Base-by-base conservation (phyloP, 2,113 vertebrate species). In the Ahaetulla prasina region DNA sequence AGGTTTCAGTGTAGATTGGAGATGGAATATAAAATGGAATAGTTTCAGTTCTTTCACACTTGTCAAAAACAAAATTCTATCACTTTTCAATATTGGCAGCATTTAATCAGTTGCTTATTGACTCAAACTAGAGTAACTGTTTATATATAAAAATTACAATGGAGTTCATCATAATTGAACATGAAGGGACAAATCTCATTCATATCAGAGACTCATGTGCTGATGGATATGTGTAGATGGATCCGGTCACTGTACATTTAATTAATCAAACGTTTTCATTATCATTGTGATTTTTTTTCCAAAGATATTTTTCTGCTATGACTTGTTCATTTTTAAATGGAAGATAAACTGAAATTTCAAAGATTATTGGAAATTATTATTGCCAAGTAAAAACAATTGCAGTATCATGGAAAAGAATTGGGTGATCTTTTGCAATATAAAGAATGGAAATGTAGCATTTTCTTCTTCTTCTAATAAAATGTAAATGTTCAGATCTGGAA, bases 321-420 rank as follows among this genome's bases (percentile, higher is more conserved):
- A 90, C 94, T 47, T 87, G 23, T 80, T 11, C 85, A 3, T 12
- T 92, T 93, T 93, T 94, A 92, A 96, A 94, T 55, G 43, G 12
- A n/a, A 45, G 10, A 47, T 88, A 23, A 30, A 49, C 30, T 87
- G 45, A 39, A 43, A 53, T 30, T 27, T 50, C 85, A 87, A n/a
- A 80, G 7, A 20, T 80, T 20, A 39, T 39, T 80, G 68, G 18
- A 80, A 39, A 80, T 80, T 80, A 39, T 22, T 39, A 80, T 39
- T 80, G 47, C 25, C 85, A 86, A 49, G 45, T 47, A 49, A 27
- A 86, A 27, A 86, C 10, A 88, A 39, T 35, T 10, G 0, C 35
- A 92, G 18, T 55, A 94, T 94, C 89, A 68, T 89, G 25, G 45
- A n/a, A 45, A n/a, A 68, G 16, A 50, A n/a, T 49, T 49, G 60